Percentiles rank a stretch among this genome's conserved stretches.
Conservation (phyloP, 1,140 invertebrate genomes). For the Listronotus oregonensis region DNA sequence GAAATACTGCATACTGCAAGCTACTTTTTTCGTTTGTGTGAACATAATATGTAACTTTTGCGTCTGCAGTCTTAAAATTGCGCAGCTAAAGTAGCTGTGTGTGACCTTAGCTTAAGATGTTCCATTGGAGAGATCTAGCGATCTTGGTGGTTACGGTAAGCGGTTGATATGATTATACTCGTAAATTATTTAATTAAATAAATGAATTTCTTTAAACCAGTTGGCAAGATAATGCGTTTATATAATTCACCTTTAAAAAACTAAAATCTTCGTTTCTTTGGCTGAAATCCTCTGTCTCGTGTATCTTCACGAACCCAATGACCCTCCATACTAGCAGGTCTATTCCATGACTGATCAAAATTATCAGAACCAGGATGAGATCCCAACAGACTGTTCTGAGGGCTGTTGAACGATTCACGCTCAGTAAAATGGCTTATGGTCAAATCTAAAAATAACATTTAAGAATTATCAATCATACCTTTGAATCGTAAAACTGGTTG, state of each 20-base stretch:
- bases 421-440: not conserved
- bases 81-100: too few species aligned
- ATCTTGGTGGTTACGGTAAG: too few species aligned
- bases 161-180: too few species aligned
- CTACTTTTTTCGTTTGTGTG: too few species aligned
- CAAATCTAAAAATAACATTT: conserved; percentile 6
- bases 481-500: not conserved
- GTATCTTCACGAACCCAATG: conserved; percentile 8
- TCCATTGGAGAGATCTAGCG: too few species aligned
- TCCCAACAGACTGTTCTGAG: not conserved
- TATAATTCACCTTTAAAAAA: not conserved
- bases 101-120: too few species aligned
- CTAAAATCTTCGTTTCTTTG: conserved; percentile 5
- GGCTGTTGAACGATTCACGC: not conserved
- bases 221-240: too few species aligned
- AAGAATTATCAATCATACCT: not conserved
- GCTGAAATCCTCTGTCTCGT: not conserved
- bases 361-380: conserved; percentile 1
- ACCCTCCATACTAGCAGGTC: conserved; percentile 1
- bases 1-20: too few species aligned
- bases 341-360: conserved; percentile 1
- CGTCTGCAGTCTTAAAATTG: too few species aligned
- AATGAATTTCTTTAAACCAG: too few species aligned
- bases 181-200: too few species aligned
- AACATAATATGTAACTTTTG: too few species aligned